Evolutionary conservation across 2,113 vertebrate genomes (phyloP), one percentile per base, ranked within the genome.

Genomic region (Odobenus rosmarus): DNA sequence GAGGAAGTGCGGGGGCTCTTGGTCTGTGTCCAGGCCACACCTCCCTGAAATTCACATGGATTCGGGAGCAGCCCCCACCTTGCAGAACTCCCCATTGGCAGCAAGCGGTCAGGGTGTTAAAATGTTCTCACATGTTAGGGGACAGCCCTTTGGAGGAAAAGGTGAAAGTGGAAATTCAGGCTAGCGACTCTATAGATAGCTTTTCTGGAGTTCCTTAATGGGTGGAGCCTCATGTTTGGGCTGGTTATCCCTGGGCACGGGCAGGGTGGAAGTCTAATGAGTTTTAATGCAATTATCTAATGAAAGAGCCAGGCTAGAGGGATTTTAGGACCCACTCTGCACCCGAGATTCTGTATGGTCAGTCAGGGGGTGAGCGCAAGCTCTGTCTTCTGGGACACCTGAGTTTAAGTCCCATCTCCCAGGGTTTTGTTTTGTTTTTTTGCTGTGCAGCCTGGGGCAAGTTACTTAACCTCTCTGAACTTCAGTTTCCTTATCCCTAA

Each of bases 221-320:
- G 16, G 8, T 0, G 19, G 33, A 39, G 33, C 10, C 21, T 87
- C 39, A 1, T 0, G 2, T 51, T 16, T 46, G 7, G 15, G 24
- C 33, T 49, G 16, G 36, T 36, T 53, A 0, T 51, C 49, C 21
- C 49, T 2, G n/a, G 18, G 31, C 42, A 76, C 57, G 1, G 9
- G 67, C 4, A 0, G 14, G 11, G 11, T 28, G 19, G n/a, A 33
- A 14, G 12, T 13, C 18, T n/a, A 7, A 77, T 36, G 85, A 31
- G 24, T 31, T 61, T 51, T 77, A 21, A 26, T 10, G 36, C 33
- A 42, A 13, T 39, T 3, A 7, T 72, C 55, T 93, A 46, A 57
- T 0, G 26, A 67, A 67, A 46, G 59, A 46, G 42, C 57, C 11
- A 19, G 9, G 9, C 31, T 39, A 5, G 31, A 83, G 12, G 18